These are phyloP conservation scores for Neomorphus geoffroyi DNA, from an alignment of 2,797 vertebrate species.

Conservation along the genomic window DNA sequence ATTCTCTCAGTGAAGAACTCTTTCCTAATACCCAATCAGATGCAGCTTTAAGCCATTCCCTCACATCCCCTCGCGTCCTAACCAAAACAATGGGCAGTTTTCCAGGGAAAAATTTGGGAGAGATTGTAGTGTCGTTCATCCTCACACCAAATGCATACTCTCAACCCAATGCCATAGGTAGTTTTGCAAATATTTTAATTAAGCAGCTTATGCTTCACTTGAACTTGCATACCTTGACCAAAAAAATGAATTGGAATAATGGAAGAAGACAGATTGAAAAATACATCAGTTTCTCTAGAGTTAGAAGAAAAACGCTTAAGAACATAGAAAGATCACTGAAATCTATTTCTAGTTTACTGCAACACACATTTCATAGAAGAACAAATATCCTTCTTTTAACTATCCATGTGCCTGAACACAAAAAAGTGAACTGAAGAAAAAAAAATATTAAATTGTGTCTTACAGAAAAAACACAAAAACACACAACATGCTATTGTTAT, in stretches of 20 bases:
- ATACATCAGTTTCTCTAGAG: background rate
- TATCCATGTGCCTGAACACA: background rate
- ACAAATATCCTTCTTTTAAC: background rate
- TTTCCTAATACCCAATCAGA: background rate
- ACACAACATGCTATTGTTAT: constrained; percentile 35
- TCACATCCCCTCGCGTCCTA: accelerated
- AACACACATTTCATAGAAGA: background rate
- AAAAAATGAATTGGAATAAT: constrained; percentile 2
- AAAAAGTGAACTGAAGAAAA: constrained; percentile 9
- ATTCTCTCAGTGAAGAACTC: background rate
- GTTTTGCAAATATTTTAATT: background rate
- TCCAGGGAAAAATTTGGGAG: background rate
- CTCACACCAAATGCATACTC: background rate
- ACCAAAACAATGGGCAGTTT: background rate
- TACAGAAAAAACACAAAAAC: background rate
- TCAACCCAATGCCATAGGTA: background rate
- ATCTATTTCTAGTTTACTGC: background rate
- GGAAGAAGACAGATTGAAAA: background rate
- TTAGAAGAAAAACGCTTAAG: background rate
- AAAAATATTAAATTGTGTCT: constrained; percentile 4
- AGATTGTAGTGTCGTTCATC: background rate
- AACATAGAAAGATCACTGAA: background rate
- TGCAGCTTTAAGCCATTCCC: background rate
- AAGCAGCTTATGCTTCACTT: background rate
- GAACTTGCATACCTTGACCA: background rate